Percentiles rank a stretch among this genome's conserved stretches.
These are phyloP conservation scores for Chelidonichthys spinosus DNA, from an alignment of 2,797 vertebrate species.

Conservation along the genomic window DNA sequence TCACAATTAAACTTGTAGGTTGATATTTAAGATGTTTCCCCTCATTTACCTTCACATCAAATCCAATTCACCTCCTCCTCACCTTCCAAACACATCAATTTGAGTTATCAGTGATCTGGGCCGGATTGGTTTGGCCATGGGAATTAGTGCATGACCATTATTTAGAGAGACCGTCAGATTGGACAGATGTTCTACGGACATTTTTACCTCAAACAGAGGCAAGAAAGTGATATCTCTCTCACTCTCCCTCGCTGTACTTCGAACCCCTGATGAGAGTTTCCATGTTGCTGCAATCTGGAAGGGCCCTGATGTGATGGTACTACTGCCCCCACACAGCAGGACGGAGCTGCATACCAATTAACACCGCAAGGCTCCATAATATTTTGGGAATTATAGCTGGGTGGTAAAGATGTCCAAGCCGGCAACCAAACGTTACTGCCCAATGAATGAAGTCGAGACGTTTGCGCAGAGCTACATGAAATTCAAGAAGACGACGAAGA, in stretches of 20 bases:
- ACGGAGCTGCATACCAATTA: slow-evolving; percentile 33
- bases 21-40: slow-evolving; percentile 28
- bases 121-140: neutral
- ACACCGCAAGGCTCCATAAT: slow-evolving; percentile 27
- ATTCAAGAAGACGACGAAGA: slow-evolving; percentile 4
- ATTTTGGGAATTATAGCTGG: slow-evolving; percentile 30
- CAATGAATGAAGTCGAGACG: slow-evolving; percentile 1
- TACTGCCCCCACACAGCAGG: slow-evolving; percentile 38
- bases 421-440: slow-evolving; percentile 28
- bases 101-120: slow-evolving; percentile 18
- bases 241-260: slow-evolving; percentile 2
- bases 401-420: slow-evolving; percentile 28
- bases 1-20: slow-evolving; percentile 3
- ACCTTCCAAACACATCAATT: slow-evolving; percentile 3
- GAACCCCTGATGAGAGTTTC: slow-evolving; percentile 30
- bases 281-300: slow-evolving; percentile 45
- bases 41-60: slow-evolving; percentile 11
- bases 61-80: slow-evolving; percentile 5
- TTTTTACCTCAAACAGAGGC: slow-evolving; percentile 28
- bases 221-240: slow-evolving; percentile 15
- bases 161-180: slow-evolving; percentile 14
- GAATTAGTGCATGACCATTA: slow-evolving; percentile 25
- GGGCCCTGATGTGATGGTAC: slow-evolving; percentile 41
- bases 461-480: neutral
- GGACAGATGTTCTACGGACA: slow-evolving; percentile 10